phyloP scores from a whole-genome alignment of 2,888 invertebrate species.

The Notodonta dromedarius region DNA sequence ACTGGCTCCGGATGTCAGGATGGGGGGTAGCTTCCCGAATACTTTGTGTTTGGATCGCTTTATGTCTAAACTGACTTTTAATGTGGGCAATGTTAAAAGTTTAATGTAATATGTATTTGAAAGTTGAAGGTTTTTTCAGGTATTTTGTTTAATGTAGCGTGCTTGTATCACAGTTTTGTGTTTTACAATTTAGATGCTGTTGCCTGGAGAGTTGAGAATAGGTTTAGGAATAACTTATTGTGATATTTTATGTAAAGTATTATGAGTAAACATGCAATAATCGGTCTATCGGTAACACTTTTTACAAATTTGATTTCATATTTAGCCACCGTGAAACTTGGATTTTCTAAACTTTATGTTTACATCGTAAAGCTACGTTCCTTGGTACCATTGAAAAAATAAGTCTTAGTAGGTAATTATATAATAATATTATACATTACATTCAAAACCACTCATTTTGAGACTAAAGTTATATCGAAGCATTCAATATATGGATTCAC shows the following conservation, averaged over 20 bases:
- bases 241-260: neutral
- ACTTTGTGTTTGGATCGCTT: slow-evolving; percentile 63
- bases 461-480: too few species aligned
- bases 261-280: too few species aligned
- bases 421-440: too few species aligned
- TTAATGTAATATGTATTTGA: slow-evolving; percentile 61
- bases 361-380: too few species aligned
- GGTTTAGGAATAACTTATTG: neutral
- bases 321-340: too few species aligned
- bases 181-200: slow-evolving; percentile 16
- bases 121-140: slow-evolving; percentile 41
- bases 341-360: too few species aligned
- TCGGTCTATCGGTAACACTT: too few species aligned
- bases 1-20: slow-evolving; percentile 41
- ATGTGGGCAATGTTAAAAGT: slow-evolving; percentile 64
- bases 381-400: too few species aligned
- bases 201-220: neutral
- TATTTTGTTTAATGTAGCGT: slow-evolving; percentile 35
- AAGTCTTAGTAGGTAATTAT: too few species aligned
- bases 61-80: slow-evolving; percentile 74
- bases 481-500: too few species aligned
- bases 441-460: neutral
- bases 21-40: slow-evolving; percentile 42
- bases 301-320: too few species aligned
- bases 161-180: slow-evolving; percentile 34